These are phyloP conservation scores for Chaenodraco wilsoni DNA, from an alignment of 2,797 vertebrate species.

Conservation along the genomic window DNA sequence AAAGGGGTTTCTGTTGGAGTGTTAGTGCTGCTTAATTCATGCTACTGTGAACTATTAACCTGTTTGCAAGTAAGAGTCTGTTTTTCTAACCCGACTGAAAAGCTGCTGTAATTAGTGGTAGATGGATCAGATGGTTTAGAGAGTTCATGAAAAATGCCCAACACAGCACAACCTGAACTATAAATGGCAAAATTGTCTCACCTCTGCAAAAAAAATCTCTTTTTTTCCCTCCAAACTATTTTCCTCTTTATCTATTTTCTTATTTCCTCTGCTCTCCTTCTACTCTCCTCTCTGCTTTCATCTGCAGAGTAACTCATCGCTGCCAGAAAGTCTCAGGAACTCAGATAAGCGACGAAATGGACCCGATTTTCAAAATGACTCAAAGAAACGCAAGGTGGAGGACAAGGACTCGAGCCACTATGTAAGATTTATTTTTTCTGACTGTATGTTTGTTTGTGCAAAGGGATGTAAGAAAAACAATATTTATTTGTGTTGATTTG, in stretches of 20 bases:
- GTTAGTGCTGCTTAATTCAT: constrained; percentile 64
- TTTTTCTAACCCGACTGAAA: constrained; percentile 70
- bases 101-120: constrained; percentile 60
- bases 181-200: constrained; percentile 42
- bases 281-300: constrained; percentile 9
- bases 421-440: constrained; percentile 81
- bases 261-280: constrained; percentile 17
- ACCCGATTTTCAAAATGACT: constrained; percentile 90
- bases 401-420: constrained; percentile 89
- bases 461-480: background rate
- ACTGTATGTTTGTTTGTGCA: constrained; percentile 1
- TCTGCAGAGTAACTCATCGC: constrained; percentile 91
- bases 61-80: constrained; percentile 62
- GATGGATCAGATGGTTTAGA: constrained; percentile 30
- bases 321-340: constrained; percentile 92
- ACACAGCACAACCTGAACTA: constrained; percentile 50
- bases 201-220: constrained; percentile 24
- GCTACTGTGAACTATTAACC: constrained; percentile 69
- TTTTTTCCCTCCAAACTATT: constrained; percentile 27
- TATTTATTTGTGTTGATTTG: background rate
- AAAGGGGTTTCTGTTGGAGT: constrained; percentile 65
- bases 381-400: constrained; percentile 94
- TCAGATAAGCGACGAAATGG: constrained; percentile 93
- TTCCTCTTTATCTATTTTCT: constrained; percentile 6
- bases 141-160: constrained; percentile 47